Evolutionary conservation across 1,140 invertebrate genomes (phyloP), one percentile per base, ranked within the genome.

Genomic region (Pectinophora gossypiella): DNA sequence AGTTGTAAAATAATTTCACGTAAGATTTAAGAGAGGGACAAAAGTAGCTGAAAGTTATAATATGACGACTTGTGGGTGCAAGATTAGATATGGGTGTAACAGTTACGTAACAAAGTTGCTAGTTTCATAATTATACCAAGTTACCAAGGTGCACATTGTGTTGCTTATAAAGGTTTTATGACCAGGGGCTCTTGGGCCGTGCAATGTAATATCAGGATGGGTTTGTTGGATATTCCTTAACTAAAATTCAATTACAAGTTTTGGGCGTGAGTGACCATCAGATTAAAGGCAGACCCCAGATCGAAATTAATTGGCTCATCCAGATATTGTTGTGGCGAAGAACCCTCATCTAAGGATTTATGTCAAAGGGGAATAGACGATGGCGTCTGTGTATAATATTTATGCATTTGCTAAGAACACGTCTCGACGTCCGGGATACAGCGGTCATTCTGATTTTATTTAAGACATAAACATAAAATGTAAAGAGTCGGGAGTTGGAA

Each of bases 171-270:
- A n/a, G n/a, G n/a, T n/a, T n/a, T n/a, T n/a, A n/a, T n/a, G n/a
- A n/a, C n/a, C n/a, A n/a, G n/a, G 27, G 27, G 27, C 9, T n/a
- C 27, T 12, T 12, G 27, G 27, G 27, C 27, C 2, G 27, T 7
- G 22, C n/a, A 32, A 36, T 23, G 54, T 58, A 23, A 49, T 59
- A 59, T 58, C 45, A 50, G 56, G 51, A 51, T 64, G 59, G 58
- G 38, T 56, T 72, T 48, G 58, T 59, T 71, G 70, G 77, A 74
- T 77, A 85, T 78, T 81, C 63, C 61, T 61, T 64, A 80, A 76
- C 74, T 67, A 67, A 79, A 83, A 85, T 86, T 84, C 79, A 86
- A 84, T 85, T 86, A 86, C 68, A 85, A 86, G 79, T 83, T 86
- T 81, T 66, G 72, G 72, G 80, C 74, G 72, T 79, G 74, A 83